Evolutionary conservation across 2,888 invertebrate genomes (phyloP).

Genomic region (Drosophila borealis): DNA sequence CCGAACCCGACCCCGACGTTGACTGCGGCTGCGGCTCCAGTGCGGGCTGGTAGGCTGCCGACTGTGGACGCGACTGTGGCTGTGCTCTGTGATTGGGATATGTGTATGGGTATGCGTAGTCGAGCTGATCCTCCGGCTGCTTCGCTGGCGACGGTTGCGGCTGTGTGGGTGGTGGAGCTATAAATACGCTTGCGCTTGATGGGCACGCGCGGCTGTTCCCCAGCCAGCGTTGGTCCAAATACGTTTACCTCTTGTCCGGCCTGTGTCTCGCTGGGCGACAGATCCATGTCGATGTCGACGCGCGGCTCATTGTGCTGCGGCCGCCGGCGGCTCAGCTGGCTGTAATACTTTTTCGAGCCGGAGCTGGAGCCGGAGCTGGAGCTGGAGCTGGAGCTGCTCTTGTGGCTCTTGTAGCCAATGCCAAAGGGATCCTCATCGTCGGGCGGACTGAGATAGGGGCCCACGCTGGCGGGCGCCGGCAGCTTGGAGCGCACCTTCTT

Average conservation of each 20-base stretch:
- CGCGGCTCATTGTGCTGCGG: constrained; percentile 72
- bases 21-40: constrained; percentile 51
- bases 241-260: constrained; percentile 83
- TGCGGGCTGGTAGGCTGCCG: constrained; percentile 69
- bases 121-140: constrained; percentile 46
- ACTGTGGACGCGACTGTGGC: constrained; percentile 43
- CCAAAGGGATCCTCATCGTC: constrained; percentile 66
- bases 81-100: constrained; percentile 59
- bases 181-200: constrained; percentile 83
- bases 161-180: constrained; percentile 80
- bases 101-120: constrained; percentile 53
- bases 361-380: constrained; percentile 28
- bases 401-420: constrained; percentile 62
- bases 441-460: constrained; percentile 83
- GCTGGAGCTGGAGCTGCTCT: constrained; percentile 20
- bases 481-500: constrained; percentile 77
- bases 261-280: constrained; percentile 80
- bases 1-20: constrained; percentile 28
- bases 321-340: constrained; percentile 54
- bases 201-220: constrained; percentile 70
- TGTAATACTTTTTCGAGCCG: constrained; percentile 65
- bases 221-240: constrained; percentile 71
- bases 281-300: constrained; percentile 76
- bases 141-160: constrained; percentile 25
- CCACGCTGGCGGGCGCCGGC: constrained; percentile 76